Base-by-base conservation (phyloP, 2,113 vertebrate genomes). In the Rhadina sibilatrix region DNA sequence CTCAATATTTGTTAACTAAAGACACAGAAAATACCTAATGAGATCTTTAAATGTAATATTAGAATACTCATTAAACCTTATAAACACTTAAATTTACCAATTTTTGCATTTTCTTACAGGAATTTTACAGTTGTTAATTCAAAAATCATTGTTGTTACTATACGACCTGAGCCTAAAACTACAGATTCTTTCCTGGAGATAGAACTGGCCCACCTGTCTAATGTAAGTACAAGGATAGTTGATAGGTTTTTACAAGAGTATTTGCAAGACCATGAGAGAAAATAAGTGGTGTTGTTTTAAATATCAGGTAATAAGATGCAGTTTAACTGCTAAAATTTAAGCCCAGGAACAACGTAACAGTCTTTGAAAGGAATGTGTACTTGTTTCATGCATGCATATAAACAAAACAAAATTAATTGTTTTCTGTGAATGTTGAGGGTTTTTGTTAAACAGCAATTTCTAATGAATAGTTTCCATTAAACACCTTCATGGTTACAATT, bases 51-150 rank as follows among this genome's bases (percentile, higher is more conserved):
- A 68, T 70, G 30, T 64, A 72, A 11, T 61, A 46, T 47, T 44
- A 38, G 31, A 50, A 70, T 28, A 18, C 18, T 94, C 2, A 52
- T 79, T 87, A 85, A 50, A 54, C 30, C 17, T 52, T 22, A 60
- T 77, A 80, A 27, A 53, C 49, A 83, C 18, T 27, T 65, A 72
- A 40, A 74, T 38, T 4, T 94, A 96, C 46, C 19, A 30, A 35
- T 88, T 88, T 83, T 68, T 87, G 47, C 81, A 25, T 52, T 37
- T 66, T 78, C 25, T 52, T 71, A 6, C 98, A 99, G 99, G 98
- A 99, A 99, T 98, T 98, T 99, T 97, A 99, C 99, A 12, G 98
- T 99, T 38, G 98, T 99, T 87, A 99, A 99, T 98, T 99, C 99
- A 72, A 99, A 99, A 98, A 99, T 99, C 94, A 99, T 99, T 16